Evolutionary conservation across 2,797 vertebrate genomes (phyloP), one percentile per base, ranked within the genome.

Genomic region (Sebastes melanostomus): DNA sequence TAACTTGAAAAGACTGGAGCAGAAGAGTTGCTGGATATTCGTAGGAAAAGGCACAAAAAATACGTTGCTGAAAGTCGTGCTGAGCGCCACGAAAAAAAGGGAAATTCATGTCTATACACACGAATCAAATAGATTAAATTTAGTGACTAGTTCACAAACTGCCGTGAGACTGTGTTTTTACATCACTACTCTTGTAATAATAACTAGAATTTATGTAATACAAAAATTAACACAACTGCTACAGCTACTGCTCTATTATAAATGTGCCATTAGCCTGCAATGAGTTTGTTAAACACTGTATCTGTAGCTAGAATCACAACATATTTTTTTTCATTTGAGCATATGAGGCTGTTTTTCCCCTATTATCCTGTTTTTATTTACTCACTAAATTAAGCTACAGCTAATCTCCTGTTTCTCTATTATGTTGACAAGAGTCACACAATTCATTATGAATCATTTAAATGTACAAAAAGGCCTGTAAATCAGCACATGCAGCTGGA

Each of bases 371-470:
- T 81, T 88, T 56, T 74, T 83, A 83, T 92, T 87, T 72, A 76
- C 62, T 69, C 66, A 79, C 66, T 83, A 71, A 94, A 92, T 90
- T 54, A 84, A 86, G 88, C 80, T 79, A 77, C 76, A 56, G 84
- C 79, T 86, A 83, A 92, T 91, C 86, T 88, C 63, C 83, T 87
- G 80, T 80, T 74, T 77, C 77, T 86, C 74, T 77, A 77, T 92
- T 93, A 85, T 70, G 66, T 84, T 76, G 73, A 86, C 66, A 71
- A 84, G 82, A 92, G 85, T 24, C 29, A n/a, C 66, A 69, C 77
- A 84, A 90, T 93, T 93, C 74, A 92, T 90, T 92, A 80, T 73
- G 76, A 86, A 66, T 66, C 20, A 78, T 76, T 83, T 78, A 27
- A 83, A 81, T 63, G 56, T 65, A 83, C 76, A 61, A 75, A 83